Conservation (phyloP, 2,888 invertebrate species). For the Acholoe squamosa region DNA sequence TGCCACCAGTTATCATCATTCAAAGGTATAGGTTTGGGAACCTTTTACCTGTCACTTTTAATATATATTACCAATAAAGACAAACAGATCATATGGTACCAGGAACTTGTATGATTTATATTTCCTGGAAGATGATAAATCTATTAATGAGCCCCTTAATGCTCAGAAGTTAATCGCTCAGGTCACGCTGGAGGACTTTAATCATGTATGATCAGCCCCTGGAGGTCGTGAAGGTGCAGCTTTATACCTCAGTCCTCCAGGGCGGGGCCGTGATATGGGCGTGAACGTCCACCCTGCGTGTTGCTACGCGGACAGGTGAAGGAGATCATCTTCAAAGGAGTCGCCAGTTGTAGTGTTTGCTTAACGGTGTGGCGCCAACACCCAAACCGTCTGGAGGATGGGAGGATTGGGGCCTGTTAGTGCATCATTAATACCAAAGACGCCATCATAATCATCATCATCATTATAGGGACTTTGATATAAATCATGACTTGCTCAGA, state of each 20-base stretch:
- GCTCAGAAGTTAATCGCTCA: background rate
- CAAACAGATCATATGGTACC: no score
- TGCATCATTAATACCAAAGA: background rate
- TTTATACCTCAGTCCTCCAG: background rate
- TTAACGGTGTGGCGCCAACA: background rate
- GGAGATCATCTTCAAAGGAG: constrained; percentile 52
- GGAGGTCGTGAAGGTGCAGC: background rate
- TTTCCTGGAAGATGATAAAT: no score
- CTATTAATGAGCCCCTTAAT: no score
- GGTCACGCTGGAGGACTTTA: background rate
- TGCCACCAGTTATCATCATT: no score
- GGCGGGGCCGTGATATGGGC: background rate
- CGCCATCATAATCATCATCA: background rate
- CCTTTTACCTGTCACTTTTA: no score
- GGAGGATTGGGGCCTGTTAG: no score
- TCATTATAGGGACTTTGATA: no score
- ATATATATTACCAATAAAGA: no score
- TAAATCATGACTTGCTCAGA: background rate
- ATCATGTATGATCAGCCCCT: background rate
- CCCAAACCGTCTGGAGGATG: background rate
- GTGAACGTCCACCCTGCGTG: background rate
- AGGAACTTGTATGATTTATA: no score
- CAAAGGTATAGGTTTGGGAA: no score
- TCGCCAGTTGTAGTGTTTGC: background rate
- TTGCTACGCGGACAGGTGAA: constrained; percentile 15